phyloP scores from a whole-genome alignment of 1,140 invertebrate genomes.

The Nebria ingens region DNA sequence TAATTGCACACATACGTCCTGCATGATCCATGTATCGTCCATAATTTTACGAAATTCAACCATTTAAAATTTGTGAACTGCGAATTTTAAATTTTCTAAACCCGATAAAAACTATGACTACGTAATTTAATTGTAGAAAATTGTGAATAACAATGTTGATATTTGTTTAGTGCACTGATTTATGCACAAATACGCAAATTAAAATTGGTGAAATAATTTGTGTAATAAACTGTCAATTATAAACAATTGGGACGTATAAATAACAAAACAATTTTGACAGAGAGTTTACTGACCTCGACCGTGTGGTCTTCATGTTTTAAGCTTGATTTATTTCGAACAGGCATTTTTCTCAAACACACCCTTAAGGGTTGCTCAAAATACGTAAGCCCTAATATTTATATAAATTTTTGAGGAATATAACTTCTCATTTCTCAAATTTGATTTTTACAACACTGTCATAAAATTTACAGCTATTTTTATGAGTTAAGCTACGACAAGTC shows the following conservation, averaged over 20 bases:
- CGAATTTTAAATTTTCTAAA: slow-evolving; percentile 13
- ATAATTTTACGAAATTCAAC: background rate
- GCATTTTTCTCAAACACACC: slow-evolving; percentile 17
- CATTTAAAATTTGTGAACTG: background rate
- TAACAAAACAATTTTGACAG: slow-evolving; percentile 12
- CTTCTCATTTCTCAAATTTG: background rate
- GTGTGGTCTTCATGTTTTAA: slow-evolving; percentile 37
- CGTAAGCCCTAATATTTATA: background rate
- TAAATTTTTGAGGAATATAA: background rate
- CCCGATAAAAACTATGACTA: background rate
- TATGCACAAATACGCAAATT: background rate
- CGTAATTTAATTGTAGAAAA: background rate
- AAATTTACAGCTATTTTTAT: background rate
- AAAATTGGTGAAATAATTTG: background rate
- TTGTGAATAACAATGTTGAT: background rate
- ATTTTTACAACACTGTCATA: background rate
- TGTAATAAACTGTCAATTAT: background rate
- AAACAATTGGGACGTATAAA: background rate
- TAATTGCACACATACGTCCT: background rate
- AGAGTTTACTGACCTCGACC: slow-evolving; percentile 36
- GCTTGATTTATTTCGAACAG: slow-evolving; percentile 23
- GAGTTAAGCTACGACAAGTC: background rate
- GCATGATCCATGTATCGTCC: background rate
- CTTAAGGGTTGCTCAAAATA: too few species aligned
- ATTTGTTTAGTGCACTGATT: background rate